Evolutionary conservation across 2,888 invertebrate genomes (phyloP).

Genomic region (Tigriopus californicus): DNA sequence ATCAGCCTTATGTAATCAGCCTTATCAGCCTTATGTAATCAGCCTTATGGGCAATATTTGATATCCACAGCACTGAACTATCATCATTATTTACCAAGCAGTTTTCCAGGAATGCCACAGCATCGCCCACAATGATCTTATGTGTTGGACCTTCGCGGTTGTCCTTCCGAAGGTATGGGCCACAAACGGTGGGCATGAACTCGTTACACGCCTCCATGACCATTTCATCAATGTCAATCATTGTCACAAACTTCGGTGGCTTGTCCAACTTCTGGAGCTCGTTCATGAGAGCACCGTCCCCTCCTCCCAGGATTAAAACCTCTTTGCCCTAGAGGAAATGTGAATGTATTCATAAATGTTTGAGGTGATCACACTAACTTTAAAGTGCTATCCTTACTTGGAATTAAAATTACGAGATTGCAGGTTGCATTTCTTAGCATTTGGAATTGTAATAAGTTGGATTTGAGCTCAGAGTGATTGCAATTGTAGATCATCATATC

Average conservation of each 20-base stretch:
- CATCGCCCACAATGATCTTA: conserved; percentile 73
- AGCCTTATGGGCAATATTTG: neutral
- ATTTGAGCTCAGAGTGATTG: too few species aligned
- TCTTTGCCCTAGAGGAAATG: conserved; percentile 44
- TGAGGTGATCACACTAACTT: too few species aligned
- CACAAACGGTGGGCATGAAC: conserved; percentile 65
- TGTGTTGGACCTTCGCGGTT: conserved; percentile 33
- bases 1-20: too few species aligned
- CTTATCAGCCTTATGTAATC: too few species aligned
- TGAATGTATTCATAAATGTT: too few species aligned
- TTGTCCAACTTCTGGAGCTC: conserved; percentile 56
- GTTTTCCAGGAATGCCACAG: conserved; percentile 58
- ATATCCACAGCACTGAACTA: too few species aligned
- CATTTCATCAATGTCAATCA: conserved; percentile 72
- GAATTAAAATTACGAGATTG: too few species aligned
- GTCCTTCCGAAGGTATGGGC: conserved; percentile 58
- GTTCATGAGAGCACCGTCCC: conserved; percentile 75
- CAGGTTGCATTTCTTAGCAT: too few species aligned
- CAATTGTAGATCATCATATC: too few species aligned
- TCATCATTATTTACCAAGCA: conserved; percentile 39
- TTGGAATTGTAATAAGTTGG: too few species aligned
- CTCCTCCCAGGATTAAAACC: conserved; percentile 79
- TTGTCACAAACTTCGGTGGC: conserved; percentile 68
- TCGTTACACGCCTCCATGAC: conserved; percentile 73
- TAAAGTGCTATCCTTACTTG: too few species aligned